Percentiles rank a stretch among this genome's conserved stretches.
These are phyloP conservation scores for Drosophila tanythrix DNA, from an alignment of 2,888 invertebrate genomes.

Conservation along the genomic window DNA sequence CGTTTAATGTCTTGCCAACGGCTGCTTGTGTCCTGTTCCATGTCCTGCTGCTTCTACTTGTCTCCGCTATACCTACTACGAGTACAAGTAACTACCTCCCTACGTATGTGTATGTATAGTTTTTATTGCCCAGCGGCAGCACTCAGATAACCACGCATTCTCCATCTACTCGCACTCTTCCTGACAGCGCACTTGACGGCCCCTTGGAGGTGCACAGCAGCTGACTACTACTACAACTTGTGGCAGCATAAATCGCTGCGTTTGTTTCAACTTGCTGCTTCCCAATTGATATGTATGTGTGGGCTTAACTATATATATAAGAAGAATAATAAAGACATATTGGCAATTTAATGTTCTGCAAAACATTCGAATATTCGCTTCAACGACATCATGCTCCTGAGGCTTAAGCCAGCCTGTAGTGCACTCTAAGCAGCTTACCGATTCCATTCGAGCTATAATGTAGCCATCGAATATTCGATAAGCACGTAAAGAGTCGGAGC, in stretches of 20 bases:
- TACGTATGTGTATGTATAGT: conserved; percentile 29
- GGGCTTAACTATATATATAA: background rate
- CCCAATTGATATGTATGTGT: background rate
- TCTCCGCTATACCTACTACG: conserved; percentile 1
- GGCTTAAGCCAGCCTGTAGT: conserved; percentile 37
- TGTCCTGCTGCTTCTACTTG: conserved; percentile 17
- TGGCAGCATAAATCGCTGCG: conserved; percentile 76
- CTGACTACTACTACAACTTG: conserved; percentile 40
- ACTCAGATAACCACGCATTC: conserved; percentile 46
- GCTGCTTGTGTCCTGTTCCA: conserved; percentile 32
- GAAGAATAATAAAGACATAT: conserved; percentile 72
- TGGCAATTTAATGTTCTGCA: conserved; percentile 75
- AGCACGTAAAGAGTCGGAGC: conserved; percentile 54
- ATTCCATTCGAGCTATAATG: conserved; percentile 39
- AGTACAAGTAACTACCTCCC: conserved; percentile 32
- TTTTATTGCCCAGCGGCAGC: conserved; percentile 67
- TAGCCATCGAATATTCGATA: conserved; percentile 52
- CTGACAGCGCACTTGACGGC: conserved; percentile 18
- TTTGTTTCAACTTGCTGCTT: conserved; percentile 32
- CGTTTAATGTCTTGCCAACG: conserved; percentile 76
- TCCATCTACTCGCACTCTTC: conserved; percentile 24
- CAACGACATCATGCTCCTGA: conserved; percentile 65
- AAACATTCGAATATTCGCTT: conserved; percentile 54
- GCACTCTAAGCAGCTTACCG: conserved; percentile 64
- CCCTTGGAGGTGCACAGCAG: conserved; percentile 21